A percentile compares a stretch with the other conserved stretches of the same genome.
Conservation (phyloP, 2,888 invertebrate species). For the Galerucella nymphaeae region DNA sequence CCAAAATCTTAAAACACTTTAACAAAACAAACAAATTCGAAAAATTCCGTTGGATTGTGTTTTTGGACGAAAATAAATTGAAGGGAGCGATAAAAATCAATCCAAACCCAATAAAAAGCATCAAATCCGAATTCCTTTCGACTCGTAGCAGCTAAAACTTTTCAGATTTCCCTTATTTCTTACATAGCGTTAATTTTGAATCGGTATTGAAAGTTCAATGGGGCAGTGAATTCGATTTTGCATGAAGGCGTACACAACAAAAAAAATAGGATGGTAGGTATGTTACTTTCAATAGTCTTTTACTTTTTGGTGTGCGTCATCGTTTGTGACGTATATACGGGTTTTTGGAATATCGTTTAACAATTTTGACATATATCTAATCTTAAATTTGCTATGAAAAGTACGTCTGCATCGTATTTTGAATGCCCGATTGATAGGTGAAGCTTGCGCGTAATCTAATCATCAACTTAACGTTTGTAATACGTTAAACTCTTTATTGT, state of each 20-base stretch:
- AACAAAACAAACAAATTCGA: constrained; percentile 17
- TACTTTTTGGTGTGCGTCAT: no score
- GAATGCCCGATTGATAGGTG: no score
- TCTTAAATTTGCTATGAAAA: no score
- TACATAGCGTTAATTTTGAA: constrained; percentile 44
- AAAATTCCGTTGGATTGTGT: constrained; percentile 11
- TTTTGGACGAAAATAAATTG: constrained; percentile 33
- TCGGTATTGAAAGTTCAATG: constrained; percentile 36
- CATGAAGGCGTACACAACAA: constrained; percentile 40
- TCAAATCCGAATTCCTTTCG: constrained; percentile 39
- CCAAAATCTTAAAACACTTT: constrained; percentile 17
- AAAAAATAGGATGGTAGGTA: constrained; percentile 28
- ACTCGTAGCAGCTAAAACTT: constrained; percentile 38
- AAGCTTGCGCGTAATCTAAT: no score
- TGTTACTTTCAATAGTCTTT: no score
- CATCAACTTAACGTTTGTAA: no score
- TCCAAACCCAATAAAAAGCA: constrained; percentile 41
- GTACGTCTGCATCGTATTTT: no score
- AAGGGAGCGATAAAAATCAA: constrained; percentile 42
- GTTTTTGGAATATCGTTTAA: no score
- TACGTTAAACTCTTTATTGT: no score
- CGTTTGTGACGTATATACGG: no score
- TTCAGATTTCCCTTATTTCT: constrained; percentile 42
- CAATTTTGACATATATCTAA: no score
- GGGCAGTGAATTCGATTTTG: constrained; percentile 43